Conservation (phyloP, 2,113 vertebrate genomes). For the Amphiprion percula region DNA sequence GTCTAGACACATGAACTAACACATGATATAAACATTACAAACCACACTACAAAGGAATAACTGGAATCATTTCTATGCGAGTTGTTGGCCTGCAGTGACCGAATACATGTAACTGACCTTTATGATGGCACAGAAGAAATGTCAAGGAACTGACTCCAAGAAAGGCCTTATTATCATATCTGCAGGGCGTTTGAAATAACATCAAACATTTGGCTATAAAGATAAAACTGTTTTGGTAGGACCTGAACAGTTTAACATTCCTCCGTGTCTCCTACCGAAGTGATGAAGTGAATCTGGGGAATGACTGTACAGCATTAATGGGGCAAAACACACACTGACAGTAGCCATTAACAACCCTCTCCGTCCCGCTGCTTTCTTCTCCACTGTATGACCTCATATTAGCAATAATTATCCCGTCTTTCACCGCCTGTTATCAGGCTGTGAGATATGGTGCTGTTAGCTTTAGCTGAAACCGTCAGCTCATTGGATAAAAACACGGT, state of each 20-base stretch:
- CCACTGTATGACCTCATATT: conserved; percentile 51
- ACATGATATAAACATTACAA: no score
- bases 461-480: conserved; percentile 50
- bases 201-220: conserved; percentile 27
- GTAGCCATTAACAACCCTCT: conserved; percentile 46
- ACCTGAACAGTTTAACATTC: conserved; percentile 31
- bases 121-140: not conserved
- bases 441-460: conserved; percentile 49
- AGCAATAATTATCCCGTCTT: conserved; percentile 40
- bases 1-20: no score
- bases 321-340: conserved; percentile 36
- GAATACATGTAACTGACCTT: not conserved
- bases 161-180: not conserved
- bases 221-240: conserved; percentile 16
- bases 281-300: conserved; percentile 16
- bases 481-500: conserved; percentile 35
- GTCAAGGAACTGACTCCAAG: not conserved
- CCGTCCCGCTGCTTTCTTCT: conserved; percentile 19
- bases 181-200: conserved; percentile 20
- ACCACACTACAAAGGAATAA: no score
- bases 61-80: not conserved
- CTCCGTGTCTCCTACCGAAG: not conserved
- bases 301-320: conserved; percentile 47
- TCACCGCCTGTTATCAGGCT: conserved; percentile 49
- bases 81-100: not conserved